Conservation (phyloP, 2,113 vertebrate genomes). For the Andinoacara biseriatus region DNA sequence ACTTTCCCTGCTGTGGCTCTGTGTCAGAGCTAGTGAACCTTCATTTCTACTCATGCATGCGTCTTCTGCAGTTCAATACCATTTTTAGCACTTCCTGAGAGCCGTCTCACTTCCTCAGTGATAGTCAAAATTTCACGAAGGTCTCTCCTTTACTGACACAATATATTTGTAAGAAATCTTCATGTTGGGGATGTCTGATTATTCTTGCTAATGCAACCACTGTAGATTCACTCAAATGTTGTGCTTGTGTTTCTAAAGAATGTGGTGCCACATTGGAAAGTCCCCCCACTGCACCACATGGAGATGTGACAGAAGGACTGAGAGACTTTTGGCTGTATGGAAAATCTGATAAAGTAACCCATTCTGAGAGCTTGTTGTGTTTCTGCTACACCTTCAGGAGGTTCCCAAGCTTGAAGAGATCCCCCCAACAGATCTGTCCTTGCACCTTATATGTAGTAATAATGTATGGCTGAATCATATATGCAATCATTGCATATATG, state of each 20-base stretch:
- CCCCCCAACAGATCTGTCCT: background rate
- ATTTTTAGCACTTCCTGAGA: constrained; percentile 63
- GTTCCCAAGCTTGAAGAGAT: background rate
- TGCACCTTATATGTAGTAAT: background rate
- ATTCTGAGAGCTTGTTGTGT: background rate
- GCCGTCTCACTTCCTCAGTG: constrained; percentile 52
- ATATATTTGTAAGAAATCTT: background rate
- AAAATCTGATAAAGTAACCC: constrained; percentile 33
- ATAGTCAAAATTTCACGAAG: background rate
- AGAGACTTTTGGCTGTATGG: background rate
- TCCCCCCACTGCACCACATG: constrained; percentile 27
- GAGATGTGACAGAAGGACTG: background rate
- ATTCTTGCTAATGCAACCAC: background rate
- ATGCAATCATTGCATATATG: too few relatives aligned
- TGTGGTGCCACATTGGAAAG: constrained; percentile 22
- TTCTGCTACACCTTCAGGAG: background rate
- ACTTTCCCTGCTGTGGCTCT: constrained; percentile 16
- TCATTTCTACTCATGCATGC: background rate
- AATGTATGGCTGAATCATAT: background rate
- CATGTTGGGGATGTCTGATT: background rate
- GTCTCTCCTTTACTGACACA: background rate
- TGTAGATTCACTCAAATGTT: background rate
- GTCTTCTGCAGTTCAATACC: constrained; percentile 21
- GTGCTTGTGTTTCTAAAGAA: background rate
- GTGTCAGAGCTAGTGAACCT: background rate